Conservation (phyloP, 2,888 invertebrate species). For the Drosophila differens region DNA sequence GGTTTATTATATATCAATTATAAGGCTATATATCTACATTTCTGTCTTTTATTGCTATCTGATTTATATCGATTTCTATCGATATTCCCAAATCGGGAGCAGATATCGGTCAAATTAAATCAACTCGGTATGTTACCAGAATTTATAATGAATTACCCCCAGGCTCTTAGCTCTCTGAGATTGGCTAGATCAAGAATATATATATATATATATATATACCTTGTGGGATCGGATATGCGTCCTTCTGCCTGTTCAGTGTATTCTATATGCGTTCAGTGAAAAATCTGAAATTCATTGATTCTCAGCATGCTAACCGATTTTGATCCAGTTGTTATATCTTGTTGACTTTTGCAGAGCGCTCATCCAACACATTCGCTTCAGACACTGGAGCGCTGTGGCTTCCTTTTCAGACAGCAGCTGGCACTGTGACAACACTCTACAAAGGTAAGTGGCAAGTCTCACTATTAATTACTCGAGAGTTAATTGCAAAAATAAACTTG, state of each 20-base stretch:
- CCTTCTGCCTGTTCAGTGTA: not conserved
- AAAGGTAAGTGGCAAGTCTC: conserved; percentile 87
- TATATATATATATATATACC: not conserved
- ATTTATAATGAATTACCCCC: not conserved
- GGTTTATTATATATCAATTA: not conserved
- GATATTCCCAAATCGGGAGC: not conserved
- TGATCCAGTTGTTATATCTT: not conserved
- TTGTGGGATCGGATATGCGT: not conserved
- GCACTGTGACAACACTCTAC: conserved; percentile 91
- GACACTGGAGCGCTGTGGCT: conserved; percentile 90
- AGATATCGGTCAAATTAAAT: not conserved
- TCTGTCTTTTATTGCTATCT: not conserved
- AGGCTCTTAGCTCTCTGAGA: not conserved
- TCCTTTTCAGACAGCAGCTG: conserved; percentile 92
- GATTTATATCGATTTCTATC: not conserved
- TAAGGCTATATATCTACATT: not conserved
- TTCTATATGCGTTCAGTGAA: not conserved
- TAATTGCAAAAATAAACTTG: not conserved
- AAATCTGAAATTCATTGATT: not conserved
- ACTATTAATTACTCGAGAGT: no score
- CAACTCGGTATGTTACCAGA: not conserved
- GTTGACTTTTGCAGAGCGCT: conserved; percentile 87
- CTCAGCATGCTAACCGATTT: not conserved
- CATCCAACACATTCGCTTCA: conserved; percentile 84
- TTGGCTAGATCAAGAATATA: not conserved